Base-by-base conservation (phyloP, 2,797 vertebrate species). In the Mus minutoides region DNA sequence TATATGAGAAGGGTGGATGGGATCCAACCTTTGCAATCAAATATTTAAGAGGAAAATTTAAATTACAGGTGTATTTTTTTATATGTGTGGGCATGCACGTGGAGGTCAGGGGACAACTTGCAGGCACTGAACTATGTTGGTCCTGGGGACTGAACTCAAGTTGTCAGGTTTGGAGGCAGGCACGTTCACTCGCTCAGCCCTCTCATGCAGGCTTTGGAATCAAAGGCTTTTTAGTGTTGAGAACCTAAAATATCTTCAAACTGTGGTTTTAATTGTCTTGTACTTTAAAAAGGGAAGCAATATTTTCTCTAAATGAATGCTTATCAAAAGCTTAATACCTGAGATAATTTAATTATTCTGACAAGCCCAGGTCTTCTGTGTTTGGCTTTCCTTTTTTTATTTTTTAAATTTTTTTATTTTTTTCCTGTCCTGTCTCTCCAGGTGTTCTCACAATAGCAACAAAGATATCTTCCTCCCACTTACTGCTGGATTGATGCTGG, bases 241-340 rank as follows among this genome's bases (percentile, higher is more conserved):
- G 31, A 88, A 64, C 4, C 31, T 31, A 71, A 94, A 90, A 34
- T 24, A 80, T 31, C 43, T 93, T 54, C 75, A 90, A 88, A 40
- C 7, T 19, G 49, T 93, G 24, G 12, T 14, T 46, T 97, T 87
- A 90, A 86, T 77, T 56, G 31, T 37, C 8, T 26, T 19, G 82
- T 19, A 43, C 60, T 94, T 93, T 94, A 84, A 86, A 94, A 91
- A 84, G 67, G 19, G 17, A 91, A 91, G 49, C 34, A 43, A 76
- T 77, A 29, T 91, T 95, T 94, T 77, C 29, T 95, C 83, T 19
- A 75, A 85, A 58, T 78, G n/a, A 3, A 90, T 92, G 13, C 29
- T 91, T 82, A 71, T 71, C 52, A 90, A 83, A 79, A 91, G 4
- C 6, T 22, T 29, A 34, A 64, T 46, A 46, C 58, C 1, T 43